Evolutionary conservation across 2,797 vertebrate species (phyloP).

Genomic region (Lagodon rhomboides): DNA sequence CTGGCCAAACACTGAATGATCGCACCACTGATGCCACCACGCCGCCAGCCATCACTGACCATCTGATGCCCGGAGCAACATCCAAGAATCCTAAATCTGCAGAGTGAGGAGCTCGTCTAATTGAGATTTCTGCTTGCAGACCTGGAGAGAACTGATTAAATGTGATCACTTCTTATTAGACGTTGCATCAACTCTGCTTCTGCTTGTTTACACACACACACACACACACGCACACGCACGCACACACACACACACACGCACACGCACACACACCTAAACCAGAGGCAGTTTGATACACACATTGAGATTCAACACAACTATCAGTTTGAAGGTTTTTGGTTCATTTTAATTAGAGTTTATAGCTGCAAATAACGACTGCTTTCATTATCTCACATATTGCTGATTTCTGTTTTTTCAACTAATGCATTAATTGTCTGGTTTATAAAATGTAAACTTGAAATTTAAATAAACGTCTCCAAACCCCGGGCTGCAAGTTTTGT

Average conservation of each 20-base stretch:
- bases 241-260: no score
- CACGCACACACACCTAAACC: background rate
- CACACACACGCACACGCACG: background rate
- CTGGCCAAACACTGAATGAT: slow-evolving; percentile 72
- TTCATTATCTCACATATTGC: background rate
- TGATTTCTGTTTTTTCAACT: background rate
- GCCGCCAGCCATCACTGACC: slow-evolving; percentile 67
- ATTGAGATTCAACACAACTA: background rate
- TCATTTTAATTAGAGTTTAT: slow-evolving; percentile 1
- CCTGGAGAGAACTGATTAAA: slow-evolving; percentile 34
- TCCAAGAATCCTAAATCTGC: slow-evolving; percentile 59
- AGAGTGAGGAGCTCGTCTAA: slow-evolving; percentile 51
- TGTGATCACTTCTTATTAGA: slow-evolving; percentile 32
- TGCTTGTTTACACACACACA: background rate
- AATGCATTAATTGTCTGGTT: no score
- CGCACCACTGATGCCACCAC: slow-evolving; percentile 51
- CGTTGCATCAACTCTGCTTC: slow-evolving; percentile 20
- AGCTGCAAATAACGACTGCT: background rate
- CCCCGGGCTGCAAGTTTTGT: background rate
- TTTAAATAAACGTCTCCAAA: no score
- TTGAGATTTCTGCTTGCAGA: slow-evolving; percentile 47
- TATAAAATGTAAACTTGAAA: no score
- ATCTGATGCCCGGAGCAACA: slow-evolving; percentile 71
- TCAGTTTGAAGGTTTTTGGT: background rate
- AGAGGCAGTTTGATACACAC: background rate